Base-by-base conservation (phyloP, 2,113 vertebrate genomes). In the Pterocles burchelli region DNA sequence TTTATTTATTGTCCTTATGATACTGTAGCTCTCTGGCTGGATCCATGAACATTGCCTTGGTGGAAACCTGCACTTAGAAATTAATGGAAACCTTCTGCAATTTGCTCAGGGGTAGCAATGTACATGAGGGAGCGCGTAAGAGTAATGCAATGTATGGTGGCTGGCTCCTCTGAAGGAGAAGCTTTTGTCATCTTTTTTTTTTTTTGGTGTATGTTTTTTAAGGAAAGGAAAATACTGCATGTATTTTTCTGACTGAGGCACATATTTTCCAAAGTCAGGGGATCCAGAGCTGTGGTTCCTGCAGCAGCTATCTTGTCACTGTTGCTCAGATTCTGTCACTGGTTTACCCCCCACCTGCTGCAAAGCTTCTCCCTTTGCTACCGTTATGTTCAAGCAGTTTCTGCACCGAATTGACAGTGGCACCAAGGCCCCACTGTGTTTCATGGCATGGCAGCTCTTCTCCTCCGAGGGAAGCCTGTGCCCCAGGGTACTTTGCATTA, bases 1-100 rank as follows among this genome's bases (percentile, higher is more conserved):
- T 93, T 87, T 88, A 52, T 94, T 93, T 94, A 54, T 73, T 92
- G 49, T 88, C 49, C 61, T 76, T 75, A 7, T 10, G 49, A 72
- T 38, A 33, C 25, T 54, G 54, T 28, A 58, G 57, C 17, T 49
- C 31, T 87, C 74, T 73, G 58, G 11, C 75, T 81, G 61, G 28
- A 88, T 73, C 41, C 85, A 70, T 36, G 31, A 96, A 19, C 16
- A 17, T 10, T 70, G 67, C 18, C 74, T 70, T 66, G 70, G 22
- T 85, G 67, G 43, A 89, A 93, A 89, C 67, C 33, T 59, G 58
- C 74, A 51, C 58, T 89, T 94, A 48, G 54, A 73, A 76, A 82
- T 89, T 65, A 88, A 85, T 91, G 10, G 78, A 41, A 93, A 52
- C 45, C n/a, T 77, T 41, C 68, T 91, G 52, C 45, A 71, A 19